Base-by-base conservation (phyloP, 1,140 invertebrate genomes). In the Panagrolaimus sp. region DNA sequence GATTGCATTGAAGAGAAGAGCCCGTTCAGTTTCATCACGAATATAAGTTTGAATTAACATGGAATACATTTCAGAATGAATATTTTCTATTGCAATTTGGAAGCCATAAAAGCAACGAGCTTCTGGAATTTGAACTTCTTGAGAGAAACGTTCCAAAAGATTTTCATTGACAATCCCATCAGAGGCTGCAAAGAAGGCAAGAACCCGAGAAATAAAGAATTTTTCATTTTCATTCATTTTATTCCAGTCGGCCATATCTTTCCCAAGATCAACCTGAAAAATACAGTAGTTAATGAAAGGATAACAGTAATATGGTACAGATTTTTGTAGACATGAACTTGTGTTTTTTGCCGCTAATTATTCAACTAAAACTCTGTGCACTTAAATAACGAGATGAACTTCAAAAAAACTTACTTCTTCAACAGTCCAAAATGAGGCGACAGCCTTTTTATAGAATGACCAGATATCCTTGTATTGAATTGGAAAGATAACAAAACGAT, bases 131-230 rank as follows among this genome's bases (percentile, higher is more conserved):
- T 98, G 93, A 7, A 98, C 93, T 86, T 99, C 96, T 78, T 96
- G 92, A 67, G 90, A 92, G 84, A 99, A 99, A 67, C 94, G 87
- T 83, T 98, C 95, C 12, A 98, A 93, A 15, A 99, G 86, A 86
- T 99, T 99, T 85, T 99, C 96, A 86, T 98, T 98, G 0, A 99
- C 96, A 83, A 99, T 99, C 26, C 96, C 96, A 88, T 99, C 96
- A 62, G 94, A 98, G 14, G 96, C 96, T 76, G 96, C 96, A 85
- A 99, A 99, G 84, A 99, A 99, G 14, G 96, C 96, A 45, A 99
- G 85, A 0, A 99, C 91, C 84, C 98, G 93, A 1, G 92, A 94
- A 75, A 99, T 93, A 80, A 99, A 99, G 79, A 96, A 89, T 67
- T 88, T 88, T 84, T 99, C 96, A 65, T 91, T 88, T 46, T 89